Percentiles rank a stretch among this genome's conserved stretches.
Evolutionary conservation across 2,797 vertebrate species (phyloP).

Genomic region (Siniperca obscura): DNA sequence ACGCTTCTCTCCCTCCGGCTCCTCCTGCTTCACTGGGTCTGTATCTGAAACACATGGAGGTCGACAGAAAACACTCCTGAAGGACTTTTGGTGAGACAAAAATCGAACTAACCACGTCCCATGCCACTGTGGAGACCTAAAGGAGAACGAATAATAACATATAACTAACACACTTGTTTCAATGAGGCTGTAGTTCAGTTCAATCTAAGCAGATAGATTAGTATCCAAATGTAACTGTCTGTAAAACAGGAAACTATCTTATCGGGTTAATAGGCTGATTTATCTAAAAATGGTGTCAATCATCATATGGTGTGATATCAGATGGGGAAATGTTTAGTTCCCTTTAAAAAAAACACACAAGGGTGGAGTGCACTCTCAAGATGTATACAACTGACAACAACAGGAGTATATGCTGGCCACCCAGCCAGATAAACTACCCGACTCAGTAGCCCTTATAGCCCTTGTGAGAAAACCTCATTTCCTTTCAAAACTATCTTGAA

Average conservation of each 20-base stretch:
- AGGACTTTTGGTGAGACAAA: neutral
- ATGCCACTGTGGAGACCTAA: neutral
- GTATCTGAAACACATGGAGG: conserved; percentile 70
- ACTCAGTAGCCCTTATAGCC: fast-evolving
- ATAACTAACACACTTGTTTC: neutral
- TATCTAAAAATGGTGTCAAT: neutral
- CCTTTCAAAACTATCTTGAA: neutral
- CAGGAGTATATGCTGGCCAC: neutral
- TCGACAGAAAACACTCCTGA: neutral
- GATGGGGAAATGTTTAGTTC: conserved; percentile 5
- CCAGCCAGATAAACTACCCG: neutral
- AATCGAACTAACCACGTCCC: neutral
- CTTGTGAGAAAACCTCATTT: conserved; percentile 37
- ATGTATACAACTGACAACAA: neutral
- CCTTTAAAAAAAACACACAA: neutral
- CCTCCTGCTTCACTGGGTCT: conserved; percentile 71
- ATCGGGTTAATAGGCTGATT: neutral
- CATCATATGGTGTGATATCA: neutral
- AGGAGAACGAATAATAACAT: neutral
- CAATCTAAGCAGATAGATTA: neutral
- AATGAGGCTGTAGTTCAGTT: neutral
- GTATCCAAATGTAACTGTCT: conserved; percentile 10
- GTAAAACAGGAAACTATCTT: neutral
- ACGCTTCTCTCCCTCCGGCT: conserved; percentile 74
- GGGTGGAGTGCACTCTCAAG: neutral